Evolutionary conservation across 2,797 vertebrate genomes (phyloP).

Genomic region (Syngnathus acus): DNA sequence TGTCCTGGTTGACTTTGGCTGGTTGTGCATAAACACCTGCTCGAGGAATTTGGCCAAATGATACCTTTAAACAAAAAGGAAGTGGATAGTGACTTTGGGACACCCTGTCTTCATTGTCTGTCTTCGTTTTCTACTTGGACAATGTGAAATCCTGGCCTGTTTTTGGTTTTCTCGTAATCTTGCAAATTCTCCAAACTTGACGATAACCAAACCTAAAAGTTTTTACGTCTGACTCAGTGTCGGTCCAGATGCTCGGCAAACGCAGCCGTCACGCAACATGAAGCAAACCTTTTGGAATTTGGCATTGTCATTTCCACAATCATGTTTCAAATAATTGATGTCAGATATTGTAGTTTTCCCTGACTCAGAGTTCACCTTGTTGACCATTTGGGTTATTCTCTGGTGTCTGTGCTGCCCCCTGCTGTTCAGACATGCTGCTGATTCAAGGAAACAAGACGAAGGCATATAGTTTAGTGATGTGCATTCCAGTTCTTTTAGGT

Average conservation of each 20-base stretch:
- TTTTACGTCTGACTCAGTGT: not conserved
- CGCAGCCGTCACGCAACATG: not conserved
- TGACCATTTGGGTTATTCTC: not conserved
- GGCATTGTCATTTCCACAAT: not conserved
- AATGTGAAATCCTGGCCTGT: not conserved
- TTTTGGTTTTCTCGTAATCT: not conserved
- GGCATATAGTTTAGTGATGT: too few species aligned
- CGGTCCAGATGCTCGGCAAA: not conserved
- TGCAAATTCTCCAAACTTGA: not conserved
- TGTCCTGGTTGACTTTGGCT: not conserved
- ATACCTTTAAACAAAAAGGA: not conserved
- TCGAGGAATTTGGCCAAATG: not conserved
- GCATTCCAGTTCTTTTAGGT: too few species aligned
- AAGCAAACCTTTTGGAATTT: constrained; percentile 4
- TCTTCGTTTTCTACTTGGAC: not conserved
- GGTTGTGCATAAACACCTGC: not conserved
- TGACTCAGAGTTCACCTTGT: not conserved
- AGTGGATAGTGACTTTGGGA: not conserved
- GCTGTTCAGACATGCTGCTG: not conserved
- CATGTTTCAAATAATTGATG: constrained; percentile 4
- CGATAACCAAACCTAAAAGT: not conserved
- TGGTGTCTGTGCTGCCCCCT: not conserved
- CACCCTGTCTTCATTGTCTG: not conserved
- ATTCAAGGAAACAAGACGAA: not conserved
- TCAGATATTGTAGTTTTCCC: not conserved